Percentiles rank a stretch among this genome's conserved stretches.
These are phyloP conservation scores for Cepaea nemoralis DNA, from an alignment of 1,140 invertebrate species.

Conservation along the genomic window DNA sequence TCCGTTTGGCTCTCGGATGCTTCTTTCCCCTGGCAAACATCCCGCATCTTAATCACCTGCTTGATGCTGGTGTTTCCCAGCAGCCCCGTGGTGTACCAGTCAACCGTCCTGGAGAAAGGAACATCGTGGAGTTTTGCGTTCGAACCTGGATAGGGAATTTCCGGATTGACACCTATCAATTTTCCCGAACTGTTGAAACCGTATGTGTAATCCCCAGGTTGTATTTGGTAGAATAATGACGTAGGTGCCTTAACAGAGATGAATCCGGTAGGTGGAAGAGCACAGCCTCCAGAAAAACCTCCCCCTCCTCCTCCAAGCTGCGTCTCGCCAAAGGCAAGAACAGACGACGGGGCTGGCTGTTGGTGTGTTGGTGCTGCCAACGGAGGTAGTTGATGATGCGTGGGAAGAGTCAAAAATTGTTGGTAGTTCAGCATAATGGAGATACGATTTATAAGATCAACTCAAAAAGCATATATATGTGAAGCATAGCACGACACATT, in stretches of 20 bases:
- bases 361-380: neutral
- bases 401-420: neutral
- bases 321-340: neutral
- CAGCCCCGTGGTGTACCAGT: neutral
- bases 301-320: neutral
- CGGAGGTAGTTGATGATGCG: constrained; percentile 4
- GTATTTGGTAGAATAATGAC: neutral
- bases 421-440: neutral
- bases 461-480: too few species aligned
- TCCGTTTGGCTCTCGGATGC: neutral
- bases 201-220: neutral
- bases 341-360: neutral
- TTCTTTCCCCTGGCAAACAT: neutral
- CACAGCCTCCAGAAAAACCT: too few species aligned
- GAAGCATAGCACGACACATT: too few species aligned
- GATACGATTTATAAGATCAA: neutral
- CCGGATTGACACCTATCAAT: constrained; percentile 13
- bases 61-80: neutral
- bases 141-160: constrained; percentile 6
- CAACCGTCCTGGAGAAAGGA: neutral
- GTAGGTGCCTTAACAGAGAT: neutral
- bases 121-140: neutral
- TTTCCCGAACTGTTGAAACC: constrained; percentile 18
- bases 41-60: neutral
- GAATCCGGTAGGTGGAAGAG: neutral